Base-by-base conservation (phyloP, 2,888 invertebrate genomes). In the Diarsia mendica region DNA sequence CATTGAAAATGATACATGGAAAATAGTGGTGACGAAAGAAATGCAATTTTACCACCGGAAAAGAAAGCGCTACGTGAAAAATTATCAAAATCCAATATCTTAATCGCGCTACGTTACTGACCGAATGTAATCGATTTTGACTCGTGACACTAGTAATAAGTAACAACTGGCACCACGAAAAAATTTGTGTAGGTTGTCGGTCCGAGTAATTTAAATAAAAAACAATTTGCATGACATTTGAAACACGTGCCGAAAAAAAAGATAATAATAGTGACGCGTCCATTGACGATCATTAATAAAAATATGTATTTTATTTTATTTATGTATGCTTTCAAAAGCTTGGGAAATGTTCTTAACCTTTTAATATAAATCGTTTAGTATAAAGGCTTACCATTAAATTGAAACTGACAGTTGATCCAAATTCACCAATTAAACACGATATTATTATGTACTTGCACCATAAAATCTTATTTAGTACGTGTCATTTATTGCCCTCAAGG, bases 111-210 rank as follows among this genome's bases (percentile, higher is more conserved):
- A 67, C 23, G 61, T 66, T 74, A 78, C 78, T 44, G 18, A 46
- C 33, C 48, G 72, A 77, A n/a, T 13, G 63, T 80, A 76, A 82
- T 82, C 23, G 77, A 77, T 83, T 80, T 77, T 51, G 28, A 51
- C 84, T 77, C 82, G 84, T 80, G 82, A 58, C 39, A 44, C 51
- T 18, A 46, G 18, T 51, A 48, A 76, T n/a, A n/a, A n/a, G n/a
- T 80, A 83, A 68, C 60, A 83, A 80, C 72, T 68, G 51, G 67
- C 39, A 39, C 64, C 72, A 73, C 77, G 77, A 63, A 76, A 83
- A 77, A 80, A 79, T 82, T 76, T 70, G 70, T 53, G 58, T 46
- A 33, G 23, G 44, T 46, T 23, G 10, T 33, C 67, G 55, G 39
- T 15, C 6, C 6, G 6, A 15, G 5, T 10, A 28, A 33, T 51